Evolutionary conservation across 2,797 vertebrate species (phyloP).

Genomic region (Poeciliopsis gracilis): DNA sequence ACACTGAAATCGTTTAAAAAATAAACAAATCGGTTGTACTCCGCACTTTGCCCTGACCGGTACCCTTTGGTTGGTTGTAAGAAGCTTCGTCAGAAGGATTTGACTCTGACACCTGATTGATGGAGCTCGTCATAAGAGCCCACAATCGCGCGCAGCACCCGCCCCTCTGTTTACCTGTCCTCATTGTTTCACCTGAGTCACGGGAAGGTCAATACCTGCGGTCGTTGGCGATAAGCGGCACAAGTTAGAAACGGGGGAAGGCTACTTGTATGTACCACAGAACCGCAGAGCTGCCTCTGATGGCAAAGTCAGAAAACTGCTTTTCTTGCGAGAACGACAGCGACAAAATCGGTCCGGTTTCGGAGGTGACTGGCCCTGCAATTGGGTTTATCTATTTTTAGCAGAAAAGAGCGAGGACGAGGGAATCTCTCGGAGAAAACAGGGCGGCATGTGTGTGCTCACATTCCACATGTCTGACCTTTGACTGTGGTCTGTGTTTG

Average conservation of each 20-base stretch:
- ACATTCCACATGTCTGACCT: conserved; percentile 92
- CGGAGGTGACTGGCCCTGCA: conserved; percentile 80
- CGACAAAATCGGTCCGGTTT: conserved; percentile 79
- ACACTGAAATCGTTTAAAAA: not conserved
- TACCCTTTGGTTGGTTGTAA: conserved; percentile 15
- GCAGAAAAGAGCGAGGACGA: conserved; percentile 74
- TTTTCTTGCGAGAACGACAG: conserved; percentile 82
- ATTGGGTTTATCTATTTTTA: conserved; percentile 88
- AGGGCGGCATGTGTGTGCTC: conserved; percentile 84
- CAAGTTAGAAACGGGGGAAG: conserved; percentile 18
- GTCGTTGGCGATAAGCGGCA: conserved; percentile 8
- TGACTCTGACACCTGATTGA: conserved; percentile 48
- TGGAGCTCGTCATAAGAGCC: conserved; percentile 5
- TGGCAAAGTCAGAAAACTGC: conserved; percentile 86
- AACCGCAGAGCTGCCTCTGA: conserved; percentile 23
- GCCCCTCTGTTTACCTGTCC: conserved; percentile 41
- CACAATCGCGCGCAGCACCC: conserved; percentile 12
- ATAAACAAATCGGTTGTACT: not conserved
- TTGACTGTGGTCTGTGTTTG: conserved; percentile 86
- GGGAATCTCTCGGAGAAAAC: conserved; percentile 88
- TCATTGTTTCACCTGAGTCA: conserved; percentile 52
- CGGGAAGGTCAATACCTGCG: conserved; percentile 39
- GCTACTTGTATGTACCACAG: conserved; percentile 61
- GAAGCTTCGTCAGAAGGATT: conserved; percentile 40
- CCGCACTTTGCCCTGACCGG: not conserved